These are phyloP conservation scores for Aphelinus atriplicis DNA, from an alignment of 1,140 invertebrate species.

Conservation along the genomic window DNA sequence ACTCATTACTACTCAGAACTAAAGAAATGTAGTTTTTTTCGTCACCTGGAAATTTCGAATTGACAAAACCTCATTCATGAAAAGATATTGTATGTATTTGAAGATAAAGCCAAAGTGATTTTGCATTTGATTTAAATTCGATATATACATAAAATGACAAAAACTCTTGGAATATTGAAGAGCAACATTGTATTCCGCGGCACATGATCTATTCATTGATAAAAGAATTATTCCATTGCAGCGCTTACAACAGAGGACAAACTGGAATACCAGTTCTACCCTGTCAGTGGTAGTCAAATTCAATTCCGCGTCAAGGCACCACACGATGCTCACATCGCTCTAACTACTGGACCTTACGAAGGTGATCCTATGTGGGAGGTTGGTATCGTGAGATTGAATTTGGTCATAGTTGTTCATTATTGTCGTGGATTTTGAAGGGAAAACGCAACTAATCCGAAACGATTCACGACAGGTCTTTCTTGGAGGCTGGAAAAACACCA, in stretches of 20 bases:
- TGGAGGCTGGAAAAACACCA: slow-evolving; percentile 84
- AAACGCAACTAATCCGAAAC: not conserved
- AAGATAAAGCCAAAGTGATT: not conserved
- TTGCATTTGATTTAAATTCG: not conserved
- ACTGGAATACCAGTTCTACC: slow-evolving; percentile 83
- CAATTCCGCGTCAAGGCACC: slow-evolving; percentile 79
- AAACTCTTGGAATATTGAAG: slow-evolving; percentile 6
- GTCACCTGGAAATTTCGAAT: not conserved
- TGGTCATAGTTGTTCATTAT: not conserved
- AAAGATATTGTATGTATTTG: not conserved
- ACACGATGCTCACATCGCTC: slow-evolving; percentile 83
- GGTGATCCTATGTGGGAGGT: slow-evolving; percentile 81
- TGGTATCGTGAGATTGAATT: not conserved
- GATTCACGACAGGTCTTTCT: slow-evolving; percentile 73
- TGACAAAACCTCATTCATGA: slow-evolving; percentile 15
- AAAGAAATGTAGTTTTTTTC: too few species aligned
- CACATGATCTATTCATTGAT: not conserved
- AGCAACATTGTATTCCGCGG: slow-evolving; percentile 37
- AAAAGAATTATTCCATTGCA: slow-evolving; percentile 59
- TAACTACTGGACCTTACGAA: slow-evolving; percentile 74
- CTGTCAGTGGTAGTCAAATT: slow-evolving; percentile 72
- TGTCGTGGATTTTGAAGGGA: not conserved
- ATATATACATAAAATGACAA: not conserved
- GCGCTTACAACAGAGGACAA: slow-evolving; percentile 81
- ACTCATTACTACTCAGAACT: too few species aligned